A percentile compares a stretch with the other conserved stretches of the same genome.
Conservation (phyloP, 2,113 vertebrate species). For the Gulo gulo region DNA sequence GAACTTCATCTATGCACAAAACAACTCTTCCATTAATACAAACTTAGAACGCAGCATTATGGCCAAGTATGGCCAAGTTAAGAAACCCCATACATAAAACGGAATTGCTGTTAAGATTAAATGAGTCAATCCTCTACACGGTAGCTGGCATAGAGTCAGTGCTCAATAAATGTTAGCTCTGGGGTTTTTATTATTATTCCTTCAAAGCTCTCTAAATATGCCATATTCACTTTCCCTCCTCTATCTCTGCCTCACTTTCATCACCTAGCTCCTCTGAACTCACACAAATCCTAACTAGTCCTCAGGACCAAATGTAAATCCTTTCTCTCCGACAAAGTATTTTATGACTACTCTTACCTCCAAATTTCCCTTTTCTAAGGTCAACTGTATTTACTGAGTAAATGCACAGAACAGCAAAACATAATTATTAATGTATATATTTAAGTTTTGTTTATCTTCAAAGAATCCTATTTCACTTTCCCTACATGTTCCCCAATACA, state of each 20-base stretch:
- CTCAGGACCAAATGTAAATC: neutral
- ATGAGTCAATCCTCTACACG: neutral
- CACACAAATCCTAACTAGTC: neutral
- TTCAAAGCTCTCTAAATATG: neutral
- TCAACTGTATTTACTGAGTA: neutral
- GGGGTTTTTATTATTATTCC: neutral
- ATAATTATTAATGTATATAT: neutral
- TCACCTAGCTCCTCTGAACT: neutral
- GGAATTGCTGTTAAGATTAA: neutral
- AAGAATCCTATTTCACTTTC: neutral
- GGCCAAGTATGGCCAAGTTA: neutral
- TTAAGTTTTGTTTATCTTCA: neutral
- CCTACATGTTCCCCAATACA: neutral
- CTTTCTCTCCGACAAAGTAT: neutral
- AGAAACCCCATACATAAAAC: neutral
- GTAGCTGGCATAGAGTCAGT: neutral
- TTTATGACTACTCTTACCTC: neutral
- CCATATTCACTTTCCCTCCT: neutral
- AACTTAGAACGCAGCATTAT: neutral
- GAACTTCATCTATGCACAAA: neutral
- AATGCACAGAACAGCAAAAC: neutral
- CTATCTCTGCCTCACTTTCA: neutral
- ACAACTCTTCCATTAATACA: neutral
- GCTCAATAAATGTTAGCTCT: neutral
- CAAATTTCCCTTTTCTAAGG: neutral